phyloP scores from a whole-genome alignment of 2,113 vertebrate species.

The Carassius auratus region DNA sequence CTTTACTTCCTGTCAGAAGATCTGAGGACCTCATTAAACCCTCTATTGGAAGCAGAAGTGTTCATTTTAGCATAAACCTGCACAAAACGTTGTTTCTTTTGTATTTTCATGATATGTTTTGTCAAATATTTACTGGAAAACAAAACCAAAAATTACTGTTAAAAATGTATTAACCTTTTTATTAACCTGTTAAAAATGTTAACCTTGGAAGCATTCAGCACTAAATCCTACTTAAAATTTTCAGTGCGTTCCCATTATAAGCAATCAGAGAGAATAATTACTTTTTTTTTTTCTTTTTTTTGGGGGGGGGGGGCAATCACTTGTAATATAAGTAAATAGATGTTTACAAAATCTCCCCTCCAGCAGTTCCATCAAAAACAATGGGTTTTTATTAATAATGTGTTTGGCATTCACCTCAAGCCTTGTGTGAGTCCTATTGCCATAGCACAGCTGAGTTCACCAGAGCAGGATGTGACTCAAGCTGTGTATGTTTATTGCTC shows the following conservation, averaged over 20 bases:
- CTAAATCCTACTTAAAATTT: neutral
- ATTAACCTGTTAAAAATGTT: neutral
- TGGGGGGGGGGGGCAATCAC: neutral
- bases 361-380: conserved; percentile 32
- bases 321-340: conserved; percentile 22
- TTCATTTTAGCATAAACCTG: neutral
- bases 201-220: neutral
- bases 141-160: neutral
- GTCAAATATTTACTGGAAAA: neutral
- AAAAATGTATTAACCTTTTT: neutral
- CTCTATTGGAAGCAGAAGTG: neutral
- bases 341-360: conserved; percentile 17
- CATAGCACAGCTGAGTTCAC: neutral
- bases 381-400: conserved; percentile 20
- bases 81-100: neutral
- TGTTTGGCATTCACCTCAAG: conserved; percentile 35
- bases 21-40: neutral
- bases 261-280: conserved; percentile 10
- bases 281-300: too few species aligned
- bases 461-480: conserved; percentile 31
- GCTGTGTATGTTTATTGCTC: conserved; percentile 29
- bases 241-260: neutral
- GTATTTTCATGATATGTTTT: neutral
- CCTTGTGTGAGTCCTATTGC: neutral
- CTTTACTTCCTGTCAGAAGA: neutral